Evolutionary conservation across 2,888 invertebrate genomes (phyloP).

Genomic region (Cephus nigrinus): DNA sequence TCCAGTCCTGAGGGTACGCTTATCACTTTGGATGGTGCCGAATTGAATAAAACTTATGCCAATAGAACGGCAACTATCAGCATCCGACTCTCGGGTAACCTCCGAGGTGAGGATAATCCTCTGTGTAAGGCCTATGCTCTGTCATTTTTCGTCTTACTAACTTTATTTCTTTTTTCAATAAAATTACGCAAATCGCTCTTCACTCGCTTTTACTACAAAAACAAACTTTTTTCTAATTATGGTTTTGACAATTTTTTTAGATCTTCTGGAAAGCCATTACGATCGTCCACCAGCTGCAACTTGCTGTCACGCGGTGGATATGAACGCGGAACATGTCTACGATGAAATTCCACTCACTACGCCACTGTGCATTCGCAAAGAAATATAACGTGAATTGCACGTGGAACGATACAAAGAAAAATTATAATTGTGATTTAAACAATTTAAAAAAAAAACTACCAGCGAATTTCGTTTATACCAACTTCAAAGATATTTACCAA

Average conservation of each 20-base stretch:
- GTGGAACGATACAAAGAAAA: not conserved
- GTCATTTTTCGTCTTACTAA: not conserved
- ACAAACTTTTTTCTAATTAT: constrained; percentile 22
- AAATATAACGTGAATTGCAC: constrained; percentile 23
- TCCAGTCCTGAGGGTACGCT: constrained; percentile 36
- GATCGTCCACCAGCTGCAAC: constrained; percentile 65
- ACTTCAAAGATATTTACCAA: not conserved
- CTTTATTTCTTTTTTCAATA: not conserved
- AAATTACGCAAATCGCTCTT: constrained; percentile 9
- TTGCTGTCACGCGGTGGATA: constrained; percentile 59
- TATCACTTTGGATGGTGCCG: constrained; percentile 37
- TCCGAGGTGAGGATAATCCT: constrained; percentile 46
- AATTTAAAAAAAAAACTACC: not conserved
- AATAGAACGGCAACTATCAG: constrained; percentile 55
- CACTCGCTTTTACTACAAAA: constrained; percentile 8
- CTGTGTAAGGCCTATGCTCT: not conserved
- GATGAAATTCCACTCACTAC: constrained; percentile 73
- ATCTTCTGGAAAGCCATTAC: constrained; percentile 73
- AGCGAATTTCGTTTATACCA: not conserved
- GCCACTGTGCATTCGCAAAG: constrained; percentile 34
- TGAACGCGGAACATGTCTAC: constrained; percentile 72
- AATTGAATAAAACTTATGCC: constrained; percentile 51
- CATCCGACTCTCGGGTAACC: constrained; percentile 53
- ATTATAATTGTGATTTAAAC: not conserved
- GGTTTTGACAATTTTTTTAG: constrained; percentile 50